Percentiles rank a stretch among this genome's conserved stretches.
phyloP scores from a whole-genome alignment of 2,888 invertebrate species.

The Cactoblastis cactorum region DNA sequence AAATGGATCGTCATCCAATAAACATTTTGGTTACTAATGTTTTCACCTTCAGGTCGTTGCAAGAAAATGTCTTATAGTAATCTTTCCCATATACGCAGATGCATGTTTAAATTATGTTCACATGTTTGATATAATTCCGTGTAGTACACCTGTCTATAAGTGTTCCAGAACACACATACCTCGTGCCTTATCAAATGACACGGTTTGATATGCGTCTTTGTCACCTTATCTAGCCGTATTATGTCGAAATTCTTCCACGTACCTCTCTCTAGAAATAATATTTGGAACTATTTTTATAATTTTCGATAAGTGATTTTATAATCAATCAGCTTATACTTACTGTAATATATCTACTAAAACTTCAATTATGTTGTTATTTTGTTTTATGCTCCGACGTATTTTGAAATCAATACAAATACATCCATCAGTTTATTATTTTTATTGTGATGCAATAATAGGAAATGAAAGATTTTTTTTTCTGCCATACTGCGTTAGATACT shows the following conservation, averaged over 20 bases:
- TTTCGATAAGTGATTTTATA: not conserved
- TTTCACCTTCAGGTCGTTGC: too few relatives aligned
- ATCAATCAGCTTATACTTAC: too few relatives aligned
- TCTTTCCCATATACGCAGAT: too few relatives aligned
- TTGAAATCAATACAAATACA: too few relatives aligned
- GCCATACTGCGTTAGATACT: not conserved
- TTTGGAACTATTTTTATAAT: not conserved
- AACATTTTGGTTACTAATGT: too few relatives aligned
- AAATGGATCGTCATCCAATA: too few relatives aligned
- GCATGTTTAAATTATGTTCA: not conserved
- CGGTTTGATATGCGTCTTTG: constrained; percentile 71
- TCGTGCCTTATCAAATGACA: constrained; percentile 73
- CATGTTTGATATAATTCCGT: not conserved
- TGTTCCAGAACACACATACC: constrained; percentile 66
- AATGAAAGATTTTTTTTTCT: not conserved
- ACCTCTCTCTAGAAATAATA: constrained; percentile 38
- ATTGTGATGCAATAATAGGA: too few relatives aligned
- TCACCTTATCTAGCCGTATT: constrained; percentile 62
- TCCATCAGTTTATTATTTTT: too few relatives aligned
- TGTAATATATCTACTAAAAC: too few relatives aligned
- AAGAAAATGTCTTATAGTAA: too few relatives aligned
- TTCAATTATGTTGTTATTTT: too few relatives aligned
- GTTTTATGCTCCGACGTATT: too few relatives aligned
- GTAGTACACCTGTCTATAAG: constrained; percentile 38
- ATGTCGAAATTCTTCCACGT: constrained; percentile 77